phyloP scores from a whole-genome alignment of 1,140 invertebrate genomes.

The Drosophila mauritiana region DNA sequence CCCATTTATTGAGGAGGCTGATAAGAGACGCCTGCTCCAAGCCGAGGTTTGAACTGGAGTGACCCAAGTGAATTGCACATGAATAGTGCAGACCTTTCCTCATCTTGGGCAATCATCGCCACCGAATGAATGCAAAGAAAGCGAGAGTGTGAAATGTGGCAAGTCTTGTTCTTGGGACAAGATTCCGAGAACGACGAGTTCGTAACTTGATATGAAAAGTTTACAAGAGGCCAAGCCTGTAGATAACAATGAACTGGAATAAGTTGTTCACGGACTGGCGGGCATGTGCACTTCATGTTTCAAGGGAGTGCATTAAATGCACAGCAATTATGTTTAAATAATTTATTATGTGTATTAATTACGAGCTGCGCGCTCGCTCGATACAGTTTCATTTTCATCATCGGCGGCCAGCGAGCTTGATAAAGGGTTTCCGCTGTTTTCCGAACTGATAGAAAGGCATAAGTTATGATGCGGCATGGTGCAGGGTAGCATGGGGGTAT shows the following conservation, averaged over 20 bases:
- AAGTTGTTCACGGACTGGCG: conserved; percentile 20
- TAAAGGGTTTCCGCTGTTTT: conserved; percentile 42
- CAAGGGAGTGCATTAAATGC: conserved; percentile 34
- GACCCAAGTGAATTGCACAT: conserved; percentile 40
- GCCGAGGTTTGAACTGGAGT: conserved; percentile 26
- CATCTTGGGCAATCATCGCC: conserved; percentile 57
- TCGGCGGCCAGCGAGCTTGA: conserved; percentile 18
- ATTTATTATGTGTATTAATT: conserved; percentile 79
- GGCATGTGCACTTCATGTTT: conserved; percentile 38
- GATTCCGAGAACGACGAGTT: conserved; percentile 57
- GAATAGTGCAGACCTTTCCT: conserved; percentile 40
- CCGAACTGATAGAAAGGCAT: conserved; percentile 1
- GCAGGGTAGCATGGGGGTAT: background rate
- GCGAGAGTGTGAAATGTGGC: conserved; percentile 56
- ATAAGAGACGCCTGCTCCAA: conserved; percentile 9
- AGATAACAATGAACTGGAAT: conserved; percentile 62
- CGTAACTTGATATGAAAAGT: conserved; percentile 78
- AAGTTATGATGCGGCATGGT: background rate
- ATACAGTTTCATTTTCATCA: background rate
- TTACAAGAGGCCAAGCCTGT: conserved; percentile 68
- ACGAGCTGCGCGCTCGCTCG: conserved; percentile 19
- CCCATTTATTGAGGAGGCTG: conserved; percentile 15
- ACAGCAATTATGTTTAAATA: conserved; percentile 65
- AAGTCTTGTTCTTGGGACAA: conserved; percentile 53
- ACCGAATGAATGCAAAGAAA: conserved; percentile 3